Conservation (phyloP, 2,113 vertebrate genomes). For the Seriola aureovittata region DNA sequence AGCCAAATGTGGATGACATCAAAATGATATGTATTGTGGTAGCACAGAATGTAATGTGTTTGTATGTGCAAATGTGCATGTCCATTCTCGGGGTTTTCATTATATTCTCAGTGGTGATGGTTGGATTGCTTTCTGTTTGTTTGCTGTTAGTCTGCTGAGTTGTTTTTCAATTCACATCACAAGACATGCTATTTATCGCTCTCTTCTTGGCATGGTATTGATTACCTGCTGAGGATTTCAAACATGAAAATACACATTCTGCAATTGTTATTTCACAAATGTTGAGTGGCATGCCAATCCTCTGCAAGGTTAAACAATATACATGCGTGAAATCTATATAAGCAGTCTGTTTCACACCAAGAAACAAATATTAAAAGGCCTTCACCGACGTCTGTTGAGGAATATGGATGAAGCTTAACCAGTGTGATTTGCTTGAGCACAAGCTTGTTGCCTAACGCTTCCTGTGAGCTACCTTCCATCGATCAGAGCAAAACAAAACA, state of each 20-base stretch:
- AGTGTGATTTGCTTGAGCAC: slow-evolving; percentile 38
- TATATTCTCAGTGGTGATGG: slow-evolving; percentile 60
- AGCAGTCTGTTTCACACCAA: neutral
- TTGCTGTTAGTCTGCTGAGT: slow-evolving; percentile 57
- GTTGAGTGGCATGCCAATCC: slow-evolving; percentile 44
- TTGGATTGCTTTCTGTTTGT: slow-evolving; percentile 63
- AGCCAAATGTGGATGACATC: slow-evolving; percentile 75
- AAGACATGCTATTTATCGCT: slow-evolving; percentile 61
- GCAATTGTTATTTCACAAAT: slow-evolving; percentile 49
- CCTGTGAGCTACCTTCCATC: slow-evolving; percentile 50
- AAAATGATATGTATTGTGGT: slow-evolving; percentile 74
- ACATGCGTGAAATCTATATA: slow-evolving; percentile 41
- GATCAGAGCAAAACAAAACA: slow-evolving; percentile 63
- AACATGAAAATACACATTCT: slow-evolving; percentile 54
- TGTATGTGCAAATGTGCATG: slow-evolving; percentile 74
- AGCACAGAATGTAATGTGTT: slow-evolving; percentile 68
- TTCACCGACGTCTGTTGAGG: neutral
- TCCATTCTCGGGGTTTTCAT: slow-evolving; percentile 66
- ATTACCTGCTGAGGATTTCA: slow-evolving; percentile 71
- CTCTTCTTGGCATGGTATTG: slow-evolving; percentile 61
- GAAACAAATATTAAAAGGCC: slow-evolving; percentile 5
- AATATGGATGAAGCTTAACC: slow-evolving; percentile 39
- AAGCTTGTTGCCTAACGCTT: slow-evolving; percentile 24
- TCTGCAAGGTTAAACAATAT: slow-evolving; percentile 25
- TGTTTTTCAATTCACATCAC: slow-evolving; percentile 60